A percentile compares a stretch with the other conserved stretches of the same genome.
Evolutionary conservation across 2,113 vertebrate species (phyloP).

Genomic region (Forbesichthys papilliferus): DNA sequence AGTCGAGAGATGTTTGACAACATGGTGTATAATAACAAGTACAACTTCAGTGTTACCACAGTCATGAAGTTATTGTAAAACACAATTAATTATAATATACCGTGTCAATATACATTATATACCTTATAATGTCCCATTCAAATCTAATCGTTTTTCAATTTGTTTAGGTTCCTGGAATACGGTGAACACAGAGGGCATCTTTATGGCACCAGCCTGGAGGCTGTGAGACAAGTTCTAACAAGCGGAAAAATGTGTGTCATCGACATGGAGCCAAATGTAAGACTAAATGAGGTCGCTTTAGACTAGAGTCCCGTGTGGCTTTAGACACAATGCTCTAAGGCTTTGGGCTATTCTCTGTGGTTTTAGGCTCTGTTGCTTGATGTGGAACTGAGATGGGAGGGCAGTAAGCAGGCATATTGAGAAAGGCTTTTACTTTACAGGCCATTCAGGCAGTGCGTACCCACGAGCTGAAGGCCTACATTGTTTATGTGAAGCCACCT

Average conservation of each 20-base stretch:
- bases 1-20: slow-evolving; percentile 88
- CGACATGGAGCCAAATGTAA: slow-evolving; percentile 90
- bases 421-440: slow-evolving; percentile 58
- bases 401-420: not conserved
- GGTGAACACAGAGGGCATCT: slow-evolving; percentile 87
- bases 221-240: slow-evolving; percentile 81
- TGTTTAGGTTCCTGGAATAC: slow-evolving; percentile 85
- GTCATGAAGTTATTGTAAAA: not conserved
- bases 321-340: not conserved
- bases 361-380: not conserved
- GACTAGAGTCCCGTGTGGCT: not conserved
- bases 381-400: not conserved
- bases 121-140: too few relatives aligned
- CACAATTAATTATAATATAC: too few relatives aligned
- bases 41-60: not conserved
- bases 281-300: not conserved
- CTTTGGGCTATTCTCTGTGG: not conserved
- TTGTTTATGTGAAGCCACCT: slow-evolving; percentile 94
- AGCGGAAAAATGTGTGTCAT: slow-evolving; percentile 88
- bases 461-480: slow-evolving; percentile 86
- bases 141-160: too few relatives aligned
- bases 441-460: slow-evolving; percentile 84
- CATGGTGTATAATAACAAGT: slow-evolving; percentile 90
- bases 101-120: too few relatives aligned
- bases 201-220: slow-evolving; percentile 90